These are phyloP conservation scores for Paragorgia papillata DNA, from an alignment of 92 coral and sea anemone species.

Conservation along the genomic window DNA sequence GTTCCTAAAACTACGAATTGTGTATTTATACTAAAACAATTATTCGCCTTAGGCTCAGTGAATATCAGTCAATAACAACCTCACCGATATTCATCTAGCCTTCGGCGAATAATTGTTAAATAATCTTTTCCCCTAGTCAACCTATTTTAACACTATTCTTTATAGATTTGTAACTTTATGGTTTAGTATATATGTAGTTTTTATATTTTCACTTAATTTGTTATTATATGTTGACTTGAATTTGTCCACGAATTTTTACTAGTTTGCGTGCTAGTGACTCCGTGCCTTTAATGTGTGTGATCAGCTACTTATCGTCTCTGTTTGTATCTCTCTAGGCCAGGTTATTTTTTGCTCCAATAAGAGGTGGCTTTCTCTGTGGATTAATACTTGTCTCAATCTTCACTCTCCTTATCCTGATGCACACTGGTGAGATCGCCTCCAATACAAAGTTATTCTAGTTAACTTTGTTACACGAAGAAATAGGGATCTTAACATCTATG, in stretches of 20 bases:
- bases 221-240: no score
- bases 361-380: constrained; percentile 67
- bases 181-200: background rate
- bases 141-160: background rate
- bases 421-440: constrained; percentile 71
- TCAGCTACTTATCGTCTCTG: background rate
- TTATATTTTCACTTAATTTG: no score
- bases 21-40: no score
- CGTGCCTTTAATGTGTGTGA: background rate
- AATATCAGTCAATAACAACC: no score
- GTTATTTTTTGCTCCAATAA: constrained; percentile 76
- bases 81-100: no score
- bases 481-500: no score
- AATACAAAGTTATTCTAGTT: constrained; percentile 65
- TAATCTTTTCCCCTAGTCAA: no score
- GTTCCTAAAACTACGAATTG: no score
- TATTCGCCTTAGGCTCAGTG: no score
- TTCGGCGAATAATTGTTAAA: no score
- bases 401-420: constrained; percentile 78
- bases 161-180: background rate
- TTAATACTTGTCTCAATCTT: constrained; percentile 61
- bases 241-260: no score
- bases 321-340: constrained; percentile 60
- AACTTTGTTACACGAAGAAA: no score
- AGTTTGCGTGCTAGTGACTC: background rate